Percentiles rank a stretch among this genome's conserved stretches.
Conservation (phyloP, 92 coral and sea anemone genomes). For the Zoanthus sociatus region DNA sequence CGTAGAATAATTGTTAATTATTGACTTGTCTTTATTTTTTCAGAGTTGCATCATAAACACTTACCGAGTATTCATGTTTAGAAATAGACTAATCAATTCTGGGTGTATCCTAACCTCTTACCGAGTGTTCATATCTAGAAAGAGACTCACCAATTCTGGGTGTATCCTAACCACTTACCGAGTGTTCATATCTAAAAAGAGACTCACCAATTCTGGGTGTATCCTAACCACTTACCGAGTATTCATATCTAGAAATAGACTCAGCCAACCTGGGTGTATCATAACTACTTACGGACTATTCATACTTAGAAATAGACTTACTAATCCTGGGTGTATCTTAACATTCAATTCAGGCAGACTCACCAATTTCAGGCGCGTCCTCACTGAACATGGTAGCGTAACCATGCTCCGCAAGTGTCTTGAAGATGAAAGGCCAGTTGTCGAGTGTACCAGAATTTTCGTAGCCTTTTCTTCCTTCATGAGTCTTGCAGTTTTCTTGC, state of each 20-base stretch:
- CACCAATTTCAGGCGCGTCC: slow-evolving; percentile 60
- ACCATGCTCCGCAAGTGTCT: slow-evolving; percentile 63
- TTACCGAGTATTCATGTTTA: too few species aligned
- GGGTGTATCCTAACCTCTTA: too few species aligned
- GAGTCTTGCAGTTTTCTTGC: slow-evolving; percentile 53
- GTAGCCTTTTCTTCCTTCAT: slow-evolving; percentile 67
- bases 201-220: too few species aligned
- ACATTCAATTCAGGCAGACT: neutral
- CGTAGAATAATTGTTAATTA: too few species aligned
- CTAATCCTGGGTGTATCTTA: neutral
- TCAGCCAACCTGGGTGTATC: slow-evolving; percentile 4
- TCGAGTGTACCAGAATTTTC: slow-evolving; percentile 58
- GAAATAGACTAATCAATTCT: too few species aligned
- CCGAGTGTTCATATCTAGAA: too few species aligned
- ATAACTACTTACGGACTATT: neutral
- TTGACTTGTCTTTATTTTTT: too few species aligned
- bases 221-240: too few species aligned
- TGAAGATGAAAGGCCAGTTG: slow-evolving; percentile 75
- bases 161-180: too few species aligned
- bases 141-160: neutral
- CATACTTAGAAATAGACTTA: neutral
- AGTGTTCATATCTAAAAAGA: too few species aligned
- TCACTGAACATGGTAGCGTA: slow-evolving; percentile 74
- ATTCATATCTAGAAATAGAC: neutral
- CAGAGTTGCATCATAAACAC: too few species aligned